Conservation (phyloP, 2,113 vertebrate species). For the Oenanthe melanoleuca region DNA sequence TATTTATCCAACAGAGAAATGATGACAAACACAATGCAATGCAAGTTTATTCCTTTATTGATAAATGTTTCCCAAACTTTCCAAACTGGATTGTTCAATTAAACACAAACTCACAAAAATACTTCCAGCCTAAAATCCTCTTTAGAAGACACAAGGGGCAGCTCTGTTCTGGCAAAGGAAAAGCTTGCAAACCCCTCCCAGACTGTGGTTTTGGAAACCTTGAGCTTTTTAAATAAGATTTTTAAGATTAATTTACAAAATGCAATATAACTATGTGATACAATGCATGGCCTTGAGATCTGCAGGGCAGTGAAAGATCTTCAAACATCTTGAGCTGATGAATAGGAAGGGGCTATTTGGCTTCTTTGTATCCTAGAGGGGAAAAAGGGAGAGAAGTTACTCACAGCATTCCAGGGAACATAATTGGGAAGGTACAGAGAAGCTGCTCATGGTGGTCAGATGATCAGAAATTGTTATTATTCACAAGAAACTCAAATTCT, state of each 20-base stretch:
- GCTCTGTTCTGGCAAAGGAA: constrained; percentile 45
- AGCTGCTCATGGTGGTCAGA: not conserved
- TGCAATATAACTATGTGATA: constrained; percentile 68
- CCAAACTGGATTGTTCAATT: constrained; percentile 71
- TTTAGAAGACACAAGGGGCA: constrained; percentile 49
- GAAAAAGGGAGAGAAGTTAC: not conserved
- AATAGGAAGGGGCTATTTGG: constrained; percentile 71
- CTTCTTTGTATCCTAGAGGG: constrained; percentile 72
- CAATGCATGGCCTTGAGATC: constrained; percentile 50
- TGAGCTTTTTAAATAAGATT: constrained; percentile 70
- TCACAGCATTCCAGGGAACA: not conserved
- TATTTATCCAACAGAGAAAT: not conserved
- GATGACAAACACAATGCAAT: not conserved
- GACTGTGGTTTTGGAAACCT: constrained; percentile 65
- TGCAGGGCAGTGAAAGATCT: constrained; percentile 68
- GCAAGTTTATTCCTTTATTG: constrained; percentile 76
- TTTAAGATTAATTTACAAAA: constrained; percentile 74
- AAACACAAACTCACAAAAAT: constrained; percentile 77
- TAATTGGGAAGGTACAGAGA: not conserved
- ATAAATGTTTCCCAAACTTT: constrained; percentile 72
- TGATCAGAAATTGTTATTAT: not conserved
- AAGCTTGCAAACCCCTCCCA: constrained; percentile 62
- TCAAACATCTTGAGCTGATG: constrained; percentile 69
- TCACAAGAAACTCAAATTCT: not conserved
- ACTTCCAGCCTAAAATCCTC: constrained; percentile 45